These are phyloP conservation scores for Parochlus steinenii DNA, from an alignment of 2,888 invertebrate genomes.

Conservation along the genomic window DNA sequence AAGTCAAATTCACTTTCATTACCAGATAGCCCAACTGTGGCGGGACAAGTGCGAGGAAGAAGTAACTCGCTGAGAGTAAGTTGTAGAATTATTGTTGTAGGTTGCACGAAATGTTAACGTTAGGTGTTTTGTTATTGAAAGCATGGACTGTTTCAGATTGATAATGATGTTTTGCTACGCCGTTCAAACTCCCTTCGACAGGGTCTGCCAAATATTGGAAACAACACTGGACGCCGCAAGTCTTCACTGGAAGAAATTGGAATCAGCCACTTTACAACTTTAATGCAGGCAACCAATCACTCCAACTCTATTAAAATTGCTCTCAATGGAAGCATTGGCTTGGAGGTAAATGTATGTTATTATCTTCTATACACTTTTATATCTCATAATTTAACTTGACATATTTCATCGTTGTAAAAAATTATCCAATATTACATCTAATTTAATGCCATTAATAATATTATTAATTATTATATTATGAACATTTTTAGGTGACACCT, in stretches of 20 bases:
- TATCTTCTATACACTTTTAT: too few relatives aligned
- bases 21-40: constrained; percentile 74
- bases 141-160: constrained; percentile 26
- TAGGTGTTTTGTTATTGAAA: background rate
- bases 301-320: constrained; percentile 69
- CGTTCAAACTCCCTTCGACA: constrained; percentile 73
- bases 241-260: constrained; percentile 77
- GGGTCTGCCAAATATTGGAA: constrained; percentile 50
- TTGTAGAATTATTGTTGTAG: background rate
- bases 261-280: constrained; percentile 58
- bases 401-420: background rate
- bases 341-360: constrained; percentile 40
- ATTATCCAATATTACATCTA: background rate
- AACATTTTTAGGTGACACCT: constrained; percentile 37
- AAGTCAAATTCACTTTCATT: constrained; percentile 80
- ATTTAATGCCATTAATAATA: background rate
- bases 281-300: constrained; percentile 46
- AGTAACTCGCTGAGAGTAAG: constrained; percentile 70
- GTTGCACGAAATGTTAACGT: constrained; percentile 1
- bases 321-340: constrained; percentile 68
- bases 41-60: constrained; percentile 59
- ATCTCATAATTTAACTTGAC: too few relatives aligned
- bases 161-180: constrained; percentile 67
- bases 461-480: background rate
- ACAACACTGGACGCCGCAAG: constrained; percentile 42